Conservation (phyloP, 2,888 invertebrate species). For the Margaritifera margaritifera region DNA sequence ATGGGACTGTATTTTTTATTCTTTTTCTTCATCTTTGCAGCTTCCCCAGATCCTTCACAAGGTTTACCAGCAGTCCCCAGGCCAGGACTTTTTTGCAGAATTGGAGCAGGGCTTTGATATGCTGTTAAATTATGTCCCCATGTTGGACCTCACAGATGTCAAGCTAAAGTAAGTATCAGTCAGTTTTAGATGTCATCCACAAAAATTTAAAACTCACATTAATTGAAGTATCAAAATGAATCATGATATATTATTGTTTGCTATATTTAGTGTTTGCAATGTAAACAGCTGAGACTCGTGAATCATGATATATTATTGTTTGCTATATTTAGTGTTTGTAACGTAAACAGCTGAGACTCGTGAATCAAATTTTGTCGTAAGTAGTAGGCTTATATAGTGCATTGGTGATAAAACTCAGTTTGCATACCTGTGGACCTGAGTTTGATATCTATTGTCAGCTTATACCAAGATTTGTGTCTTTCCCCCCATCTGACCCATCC, state of each 20-base stretch:
- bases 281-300: not conserved
- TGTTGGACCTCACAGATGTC: slow-evolving; percentile 91
- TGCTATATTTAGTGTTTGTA: not conserved
- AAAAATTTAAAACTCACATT: too few species aligned
- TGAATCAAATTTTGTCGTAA: too few species aligned
- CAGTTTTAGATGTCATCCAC: too few species aligned
- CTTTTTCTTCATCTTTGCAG: slow-evolving; percentile 28
- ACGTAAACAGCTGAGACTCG: not conserved
- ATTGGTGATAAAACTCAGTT: too few species aligned
- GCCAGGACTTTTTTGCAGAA: slow-evolving; percentile 81
- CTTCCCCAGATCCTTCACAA: slow-evolving; percentile 59
- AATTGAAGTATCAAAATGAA: not conserved
- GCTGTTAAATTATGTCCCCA: slow-evolving; percentile 86
- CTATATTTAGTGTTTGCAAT: slow-evolving; percentile 1
- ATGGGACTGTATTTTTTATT: not conserved
- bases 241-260: not conserved
- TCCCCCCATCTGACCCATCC: too few species aligned
- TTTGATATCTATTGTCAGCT: too few species aligned
- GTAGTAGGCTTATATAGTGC: too few species aligned
- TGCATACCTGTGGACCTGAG: too few species aligned
- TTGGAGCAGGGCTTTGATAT: slow-evolving; percentile 88
- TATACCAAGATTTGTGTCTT: too few species aligned
- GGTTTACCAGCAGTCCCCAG: slow-evolving; percentile 55
- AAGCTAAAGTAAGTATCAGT: slow-evolving; percentile 79
- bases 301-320: not conserved